Conservation (phyloP, 2,888 invertebrate species). For the Drosophila greeni region DNA sequence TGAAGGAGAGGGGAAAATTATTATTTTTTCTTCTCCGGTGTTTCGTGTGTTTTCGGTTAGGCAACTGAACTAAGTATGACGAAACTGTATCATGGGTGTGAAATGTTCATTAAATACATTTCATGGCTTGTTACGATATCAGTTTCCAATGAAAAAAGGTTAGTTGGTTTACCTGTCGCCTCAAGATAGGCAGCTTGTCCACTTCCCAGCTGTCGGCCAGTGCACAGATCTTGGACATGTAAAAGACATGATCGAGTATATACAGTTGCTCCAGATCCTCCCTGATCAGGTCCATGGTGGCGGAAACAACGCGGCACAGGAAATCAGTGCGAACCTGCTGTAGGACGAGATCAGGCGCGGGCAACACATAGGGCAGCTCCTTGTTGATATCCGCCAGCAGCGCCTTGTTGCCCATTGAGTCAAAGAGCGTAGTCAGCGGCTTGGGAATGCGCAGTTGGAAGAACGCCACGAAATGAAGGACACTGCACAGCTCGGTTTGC, state of each 20-base stretch:
- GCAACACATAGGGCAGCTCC: slow-evolving; percentile 82
- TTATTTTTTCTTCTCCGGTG: neutral
- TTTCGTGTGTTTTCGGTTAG: neutral
- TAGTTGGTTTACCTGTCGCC: slow-evolving; percentile 84
- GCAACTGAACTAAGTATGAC: neutral
- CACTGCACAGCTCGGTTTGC: slow-evolving; percentile 88
- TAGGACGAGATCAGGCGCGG: slow-evolving; percentile 84
- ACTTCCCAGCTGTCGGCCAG: slow-evolving; percentile 89
- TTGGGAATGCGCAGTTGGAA: slow-evolving; percentile 87
- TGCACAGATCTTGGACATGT: slow-evolving; percentile 86
- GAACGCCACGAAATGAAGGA: slow-evolving; percentile 87
- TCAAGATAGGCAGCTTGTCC: slow-evolving; percentile 85
- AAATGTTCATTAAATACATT: no score
- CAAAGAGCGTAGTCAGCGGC: slow-evolving; percentile 87
- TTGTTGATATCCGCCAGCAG: slow-evolving; percentile 78
- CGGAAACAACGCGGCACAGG: slow-evolving; percentile 85
- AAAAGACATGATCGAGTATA: slow-evolving; percentile 81
- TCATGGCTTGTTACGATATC: slow-evolving; percentile 1
- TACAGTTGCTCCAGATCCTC: slow-evolving; percentile 81
- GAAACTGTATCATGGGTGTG: neutral
- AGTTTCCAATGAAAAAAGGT: neutral
- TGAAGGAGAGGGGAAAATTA: slow-evolving; percentile 54
- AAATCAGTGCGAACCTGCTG: slow-evolving; percentile 85
- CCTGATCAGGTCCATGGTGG: slow-evolving; percentile 86
- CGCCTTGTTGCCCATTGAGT: slow-evolving; percentile 83